These are phyloP conservation scores for Chamaea fasciata DNA, from an alignment of 2,113 vertebrate species.

Conservation along the genomic window DNA sequence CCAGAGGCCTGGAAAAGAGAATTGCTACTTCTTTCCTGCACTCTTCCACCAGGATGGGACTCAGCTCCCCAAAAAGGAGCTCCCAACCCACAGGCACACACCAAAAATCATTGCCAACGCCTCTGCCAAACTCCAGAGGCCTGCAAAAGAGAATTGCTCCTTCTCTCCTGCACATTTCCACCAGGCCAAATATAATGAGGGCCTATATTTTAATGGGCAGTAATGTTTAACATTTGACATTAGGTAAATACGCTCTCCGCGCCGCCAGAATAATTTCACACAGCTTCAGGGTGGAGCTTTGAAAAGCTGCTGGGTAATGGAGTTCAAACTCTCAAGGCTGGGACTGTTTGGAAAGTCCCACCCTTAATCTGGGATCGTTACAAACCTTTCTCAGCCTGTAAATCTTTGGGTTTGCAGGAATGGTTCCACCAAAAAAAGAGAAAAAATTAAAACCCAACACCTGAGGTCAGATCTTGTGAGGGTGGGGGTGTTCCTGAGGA, in stretches of 20 bases:
- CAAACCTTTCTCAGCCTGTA: slow-evolving; percentile 51
- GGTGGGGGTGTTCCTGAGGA: slow-evolving; percentile 38
- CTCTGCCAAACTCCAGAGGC: not conserved
- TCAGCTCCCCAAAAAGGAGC: too few species aligned
- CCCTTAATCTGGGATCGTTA: slow-evolving; percentile 30
- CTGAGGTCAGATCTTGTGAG: slow-evolving; percentile 21
- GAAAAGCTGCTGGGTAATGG: slow-evolving; percentile 53
- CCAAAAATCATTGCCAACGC: not conserved
- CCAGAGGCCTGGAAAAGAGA: not conserved
- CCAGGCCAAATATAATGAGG: slow-evolving; percentile 47
- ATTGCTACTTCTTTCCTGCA: not conserved
- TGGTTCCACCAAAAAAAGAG: not conserved
- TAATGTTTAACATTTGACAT: slow-evolving; percentile 54
- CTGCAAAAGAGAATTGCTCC: slow-evolving; percentile 14
- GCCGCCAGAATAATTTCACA: slow-evolving; percentile 45
- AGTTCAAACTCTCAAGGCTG: slow-evolving; percentile 43
- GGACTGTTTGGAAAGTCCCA: slow-evolving; percentile 48
- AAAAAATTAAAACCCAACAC: not conserved
- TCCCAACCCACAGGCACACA: accelerated
- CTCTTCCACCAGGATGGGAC: not conserved
- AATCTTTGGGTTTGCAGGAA: slow-evolving; percentile 42
- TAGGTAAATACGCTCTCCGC: slow-evolving; percentile 44
- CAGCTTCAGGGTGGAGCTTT: slow-evolving; percentile 50
- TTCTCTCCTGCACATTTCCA: slow-evolving; percentile 48
- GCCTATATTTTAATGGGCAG: slow-evolving; percentile 55